These are phyloP conservation scores for Eristalinus aeneus DNA, from an alignment of 2,888 invertebrate genomes.

Conservation along the genomic window DNA sequence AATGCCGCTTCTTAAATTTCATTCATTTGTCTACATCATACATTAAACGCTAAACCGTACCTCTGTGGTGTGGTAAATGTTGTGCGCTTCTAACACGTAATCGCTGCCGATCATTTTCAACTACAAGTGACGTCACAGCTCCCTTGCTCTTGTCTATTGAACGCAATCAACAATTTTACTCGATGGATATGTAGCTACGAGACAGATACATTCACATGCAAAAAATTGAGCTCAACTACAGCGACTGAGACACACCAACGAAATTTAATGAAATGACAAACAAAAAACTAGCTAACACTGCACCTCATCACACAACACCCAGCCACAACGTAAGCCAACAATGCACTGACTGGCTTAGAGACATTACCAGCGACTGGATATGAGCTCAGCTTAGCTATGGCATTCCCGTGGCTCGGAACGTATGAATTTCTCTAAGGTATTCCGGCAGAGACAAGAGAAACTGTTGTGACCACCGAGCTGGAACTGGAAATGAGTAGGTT, in stretches of 20 bases:
- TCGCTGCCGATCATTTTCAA: slow-evolving; percentile 89
- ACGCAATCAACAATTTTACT: slow-evolving; percentile 56
- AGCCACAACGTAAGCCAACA: slow-evolving; percentile 58
- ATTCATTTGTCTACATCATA: slow-evolving; percentile 25
- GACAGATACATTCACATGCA: slow-evolving; percentile 15
- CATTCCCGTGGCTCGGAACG: slow-evolving; percentile 2
- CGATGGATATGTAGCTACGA: slow-evolving; percentile 53
- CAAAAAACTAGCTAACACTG: not conserved
- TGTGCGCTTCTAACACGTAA: slow-evolving; percentile 92
- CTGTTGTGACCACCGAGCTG: slow-evolving; percentile 45
- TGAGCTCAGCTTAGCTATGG: slow-evolving; percentile 7
- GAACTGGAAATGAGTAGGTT: slow-evolving; percentile 57
- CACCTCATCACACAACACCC: slow-evolving; percentile 33
- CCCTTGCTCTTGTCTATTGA: not conserved
- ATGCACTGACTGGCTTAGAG: slow-evolving; percentile 53
- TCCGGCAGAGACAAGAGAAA: slow-evolving; percentile 41
- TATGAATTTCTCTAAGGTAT: slow-evolving; percentile 21
- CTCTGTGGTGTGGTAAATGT: slow-evolving; percentile 94
- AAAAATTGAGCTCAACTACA: not conserved
- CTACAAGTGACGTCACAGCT: slow-evolving; percentile 45
- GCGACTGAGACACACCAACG: slow-evolving; percentile 21
- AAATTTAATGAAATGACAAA: not conserved
- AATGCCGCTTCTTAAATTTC: not conserved
- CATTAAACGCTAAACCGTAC: slow-evolving; percentile 81
- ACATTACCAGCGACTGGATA: not conserved